phyloP scores from a whole-genome alignment of 1,140 invertebrate species.

The Paramacrobiotus metropolitanus region DNA sequence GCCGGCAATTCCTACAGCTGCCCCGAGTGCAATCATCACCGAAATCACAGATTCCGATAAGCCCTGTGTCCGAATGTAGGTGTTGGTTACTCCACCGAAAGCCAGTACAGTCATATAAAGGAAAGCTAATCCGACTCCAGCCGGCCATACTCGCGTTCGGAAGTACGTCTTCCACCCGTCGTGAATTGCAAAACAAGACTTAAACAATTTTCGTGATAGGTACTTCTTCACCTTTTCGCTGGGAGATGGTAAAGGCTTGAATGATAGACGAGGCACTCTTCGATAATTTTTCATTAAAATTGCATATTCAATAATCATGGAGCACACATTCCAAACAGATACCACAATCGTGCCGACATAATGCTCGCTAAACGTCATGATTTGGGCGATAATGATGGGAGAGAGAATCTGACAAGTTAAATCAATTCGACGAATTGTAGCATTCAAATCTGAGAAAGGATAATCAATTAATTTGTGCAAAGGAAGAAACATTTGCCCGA shows the following conservation, averaged over 20 bases:
- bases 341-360: slow-evolving; percentile 23
- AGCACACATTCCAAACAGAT: slow-evolving; percentile 28
- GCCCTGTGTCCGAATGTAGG: slow-evolving; percentile 12
- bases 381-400: slow-evolving; percentile 27
- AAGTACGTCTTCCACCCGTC: slow-evolving; percentile 24
- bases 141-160: slow-evolving; percentile 21
- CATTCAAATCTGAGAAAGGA: slow-evolving; percentile 20
- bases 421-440: slow-evolving; percentile 27
- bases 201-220: background rate
- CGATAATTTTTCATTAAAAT: slow-evolving; percentile 25
- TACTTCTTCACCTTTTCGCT: slow-evolving; percentile 1
- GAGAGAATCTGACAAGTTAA: slow-evolving; percentile 26
- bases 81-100: slow-evolving; percentile 29
- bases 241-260: slow-evolving; percentile 9
- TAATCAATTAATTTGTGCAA: slow-evolving; percentile 10
- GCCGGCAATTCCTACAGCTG: slow-evolving; percentile 25
- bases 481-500: slow-evolving; percentile 4
- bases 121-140: slow-evolving; percentile 26
- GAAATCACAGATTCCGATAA: slow-evolving; percentile 25
- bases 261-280: slow-evolving; percentile 20
- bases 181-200: slow-evolving; percentile 6
- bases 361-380: slow-evolving; percentile 19
- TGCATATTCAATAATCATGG: slow-evolving; percentile 25
- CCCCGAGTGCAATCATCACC: slow-evolving; percentile 24
- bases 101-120: slow-evolving; percentile 32